Evolutionary conservation across 1,140 invertebrate genomes (phyloP).

Genomic region (Rhyacophila brunnea): DNA sequence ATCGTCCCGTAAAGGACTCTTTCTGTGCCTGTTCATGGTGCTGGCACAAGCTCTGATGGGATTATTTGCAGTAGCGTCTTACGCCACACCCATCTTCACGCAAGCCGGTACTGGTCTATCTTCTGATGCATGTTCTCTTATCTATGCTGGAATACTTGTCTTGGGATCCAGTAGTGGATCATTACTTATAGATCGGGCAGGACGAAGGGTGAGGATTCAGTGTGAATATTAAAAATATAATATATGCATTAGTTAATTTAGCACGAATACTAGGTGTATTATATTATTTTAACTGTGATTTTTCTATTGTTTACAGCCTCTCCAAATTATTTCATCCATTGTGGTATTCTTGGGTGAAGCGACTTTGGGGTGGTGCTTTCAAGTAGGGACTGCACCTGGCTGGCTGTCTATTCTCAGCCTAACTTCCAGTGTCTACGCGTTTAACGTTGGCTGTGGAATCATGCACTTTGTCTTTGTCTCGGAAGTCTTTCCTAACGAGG

Average conservation of each 20-base stretch:
- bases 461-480: constrained; percentile 62
- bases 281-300: no score
- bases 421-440: constrained; percentile 56
- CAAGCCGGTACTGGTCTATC: constrained; percentile 49
- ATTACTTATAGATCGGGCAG: constrained; percentile 59
- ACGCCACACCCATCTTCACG: constrained; percentile 60
- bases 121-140: constrained; percentile 54
- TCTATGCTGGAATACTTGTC: constrained; percentile 49
- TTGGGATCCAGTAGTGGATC: constrained; percentile 51
- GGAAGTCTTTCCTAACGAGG: constrained; percentile 60
- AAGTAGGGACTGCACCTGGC: constrained; percentile 29
- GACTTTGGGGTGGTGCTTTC: constrained; percentile 21
- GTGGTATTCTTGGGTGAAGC: not conserved
- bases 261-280: no score
- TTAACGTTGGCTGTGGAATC: constrained; percentile 49
- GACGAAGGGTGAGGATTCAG: constrained; percentile 54
- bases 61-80: constrained; percentile 36
- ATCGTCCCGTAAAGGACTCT: constrained; percentile 15
- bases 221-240: no score
- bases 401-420: constrained; percentile 57
- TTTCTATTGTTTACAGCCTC: not conserved
- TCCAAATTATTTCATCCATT: not conserved
- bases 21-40: constrained; percentile 7
- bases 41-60: constrained; percentile 20
- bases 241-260: not conserved